Conservation (phyloP, 2,113 vertebrate species). For the Pavo muticus region DNA sequence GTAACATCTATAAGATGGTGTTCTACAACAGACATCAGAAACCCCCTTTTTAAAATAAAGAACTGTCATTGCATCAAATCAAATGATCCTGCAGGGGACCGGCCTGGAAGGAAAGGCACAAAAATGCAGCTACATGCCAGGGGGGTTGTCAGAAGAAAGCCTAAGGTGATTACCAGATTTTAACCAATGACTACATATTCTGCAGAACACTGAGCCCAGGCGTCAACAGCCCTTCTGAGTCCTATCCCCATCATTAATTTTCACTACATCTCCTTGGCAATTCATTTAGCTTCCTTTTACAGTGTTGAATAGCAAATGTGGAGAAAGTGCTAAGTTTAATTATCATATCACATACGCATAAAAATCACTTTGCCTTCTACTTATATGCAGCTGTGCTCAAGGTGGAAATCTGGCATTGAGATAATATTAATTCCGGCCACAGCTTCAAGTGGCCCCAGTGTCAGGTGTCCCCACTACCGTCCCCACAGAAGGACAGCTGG, state of each 20-base stretch:
- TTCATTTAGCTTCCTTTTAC: slow-evolving; percentile 20
- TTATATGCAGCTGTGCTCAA: not conserved
- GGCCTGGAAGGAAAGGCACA: not conserved
- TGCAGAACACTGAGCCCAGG: not conserved
- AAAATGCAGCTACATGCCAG: not conserved
- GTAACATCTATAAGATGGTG: not conserved
- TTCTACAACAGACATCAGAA: not conserved
- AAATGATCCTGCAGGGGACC: not conserved
- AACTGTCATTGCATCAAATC: not conserved
- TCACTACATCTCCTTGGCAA: not conserved
- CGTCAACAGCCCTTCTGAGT: not conserved
- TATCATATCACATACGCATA: not conserved
- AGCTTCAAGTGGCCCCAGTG: not conserved
- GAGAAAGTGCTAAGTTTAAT: slow-evolving; percentile 20
- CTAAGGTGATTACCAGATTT: not conserved
- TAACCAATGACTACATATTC: not conserved
- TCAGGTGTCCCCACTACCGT: not conserved
- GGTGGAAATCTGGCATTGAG: not conserved
- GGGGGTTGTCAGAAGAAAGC: not conserved
- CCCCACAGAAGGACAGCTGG: not conserved
- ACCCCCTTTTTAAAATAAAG: not conserved
- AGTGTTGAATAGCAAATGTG: not conserved
- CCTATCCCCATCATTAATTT: not conserved
- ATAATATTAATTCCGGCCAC: not conserved
- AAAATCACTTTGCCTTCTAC: not conserved